phyloP scores from a whole-genome alignment of 1,140 invertebrate genomes.

The Heliconius congener region DNA sequence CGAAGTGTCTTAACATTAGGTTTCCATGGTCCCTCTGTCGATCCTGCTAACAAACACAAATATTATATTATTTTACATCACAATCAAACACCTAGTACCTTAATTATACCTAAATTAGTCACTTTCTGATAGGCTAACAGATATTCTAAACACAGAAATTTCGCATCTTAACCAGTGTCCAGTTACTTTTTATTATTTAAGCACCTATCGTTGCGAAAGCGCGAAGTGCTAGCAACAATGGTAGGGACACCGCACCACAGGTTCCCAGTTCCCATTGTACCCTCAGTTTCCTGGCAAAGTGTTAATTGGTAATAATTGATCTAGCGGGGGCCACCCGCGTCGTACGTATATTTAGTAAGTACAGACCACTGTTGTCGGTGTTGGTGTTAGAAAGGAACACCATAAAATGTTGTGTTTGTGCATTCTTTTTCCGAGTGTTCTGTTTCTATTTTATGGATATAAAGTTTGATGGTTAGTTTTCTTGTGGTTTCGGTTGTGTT shows the following conservation, averaged over 20 bases:
- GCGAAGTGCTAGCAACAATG: neutral
- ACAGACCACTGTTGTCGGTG: constrained; percentile 43
- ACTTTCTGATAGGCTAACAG: too few relatives aligned
- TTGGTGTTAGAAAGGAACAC: constrained; percentile 26
- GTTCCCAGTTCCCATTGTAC: neutral
- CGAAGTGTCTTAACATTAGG: too few relatives aligned
- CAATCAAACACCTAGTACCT: too few relatives aligned
- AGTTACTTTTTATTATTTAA: too few relatives aligned
- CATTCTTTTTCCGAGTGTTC: constrained; percentile 28
- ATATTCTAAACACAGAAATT: too few relatives aligned
- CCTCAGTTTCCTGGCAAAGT: constrained; percentile 50
- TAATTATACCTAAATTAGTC: too few relatives aligned
- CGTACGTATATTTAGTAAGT: constrained; percentile 64
- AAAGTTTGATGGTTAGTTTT: constrained; percentile 21
- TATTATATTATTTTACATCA: too few relatives aligned
- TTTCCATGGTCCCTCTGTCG: too few relatives aligned
- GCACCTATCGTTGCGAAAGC: neutral
- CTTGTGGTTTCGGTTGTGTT: neutral
- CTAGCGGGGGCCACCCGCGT: constrained; percentile 67
- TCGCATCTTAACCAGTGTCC: too few relatives aligned
- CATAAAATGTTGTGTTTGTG: constrained; percentile 37
- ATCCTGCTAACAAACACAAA: too few relatives aligned
- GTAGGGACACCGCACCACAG: neutral
- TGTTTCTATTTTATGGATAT: constrained; percentile 27
- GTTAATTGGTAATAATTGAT: constrained; percentile 77